phyloP scores from a whole-genome alignment of 2,113 vertebrate genomes.

The Trogon surrucura region DNA sequence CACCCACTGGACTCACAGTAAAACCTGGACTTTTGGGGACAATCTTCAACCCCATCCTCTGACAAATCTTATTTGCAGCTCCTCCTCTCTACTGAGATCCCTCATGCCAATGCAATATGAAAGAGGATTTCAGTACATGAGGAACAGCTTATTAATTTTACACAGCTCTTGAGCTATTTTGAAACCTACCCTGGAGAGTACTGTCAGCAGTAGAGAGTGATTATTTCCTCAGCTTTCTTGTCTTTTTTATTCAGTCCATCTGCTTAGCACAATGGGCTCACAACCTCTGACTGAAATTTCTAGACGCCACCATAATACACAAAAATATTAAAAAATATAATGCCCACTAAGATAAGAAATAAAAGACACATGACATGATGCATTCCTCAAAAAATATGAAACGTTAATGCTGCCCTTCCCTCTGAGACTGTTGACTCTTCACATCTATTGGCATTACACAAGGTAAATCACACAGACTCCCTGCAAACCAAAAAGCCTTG shows the following conservation, averaged over 20 bases:
- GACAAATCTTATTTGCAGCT: background rate
- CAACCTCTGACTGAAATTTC: conserved; percentile 12
- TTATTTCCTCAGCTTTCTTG: conserved; percentile 56
- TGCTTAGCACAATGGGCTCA: conserved; percentile 23
- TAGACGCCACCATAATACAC: background rate
- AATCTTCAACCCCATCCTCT: background rate
- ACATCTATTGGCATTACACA: conserved; percentile 27
- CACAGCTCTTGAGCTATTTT: conserved; percentile 60
- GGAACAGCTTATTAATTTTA: conserved; percentile 67
- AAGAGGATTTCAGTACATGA: conserved; percentile 20
- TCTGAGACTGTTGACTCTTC: conserved; percentile 9
- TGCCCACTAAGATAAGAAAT: background rate
- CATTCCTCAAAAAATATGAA: background rate
- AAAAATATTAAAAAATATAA: conserved; percentile 7
- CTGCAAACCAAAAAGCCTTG: conserved; percentile 9
- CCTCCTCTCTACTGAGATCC: background rate
- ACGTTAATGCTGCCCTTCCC: conserved; percentile 46
- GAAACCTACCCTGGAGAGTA: conserved; percentile 55
- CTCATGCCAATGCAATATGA: background rate
- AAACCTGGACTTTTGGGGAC: background rate
- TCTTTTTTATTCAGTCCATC: conserved; percentile 26
- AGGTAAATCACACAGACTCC: conserved; percentile 47
- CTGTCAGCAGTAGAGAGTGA: conserved; percentile 45
- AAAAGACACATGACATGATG: background rate
- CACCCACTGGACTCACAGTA: background rate